phyloP scores from a whole-genome alignment of 2,888 invertebrate genomes.

The Morpho helenor region DNA sequence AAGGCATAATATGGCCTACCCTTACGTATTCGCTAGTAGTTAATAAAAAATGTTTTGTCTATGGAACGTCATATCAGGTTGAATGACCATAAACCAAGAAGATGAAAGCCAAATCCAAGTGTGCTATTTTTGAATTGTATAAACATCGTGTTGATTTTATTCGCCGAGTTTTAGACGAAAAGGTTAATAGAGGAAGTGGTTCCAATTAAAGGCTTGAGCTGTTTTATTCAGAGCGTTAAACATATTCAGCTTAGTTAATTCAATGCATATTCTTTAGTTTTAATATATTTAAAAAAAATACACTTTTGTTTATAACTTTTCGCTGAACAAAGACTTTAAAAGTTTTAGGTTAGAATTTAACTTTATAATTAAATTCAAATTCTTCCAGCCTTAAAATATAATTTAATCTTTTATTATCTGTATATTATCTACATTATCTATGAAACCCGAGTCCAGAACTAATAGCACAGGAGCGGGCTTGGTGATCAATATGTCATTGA shows the following conservation, averaged over 20 bases:
- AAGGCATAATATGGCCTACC: too few species aligned
- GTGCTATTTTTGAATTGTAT: background rate
- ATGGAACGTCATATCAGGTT: background rate
- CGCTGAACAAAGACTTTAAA: too few species aligned
- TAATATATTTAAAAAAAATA: too few species aligned
- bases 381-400: too few species aligned
- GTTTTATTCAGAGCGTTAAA: background rate
- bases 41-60: too few species aligned
- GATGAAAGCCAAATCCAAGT: background rate
- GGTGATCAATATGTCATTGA: constrained; percentile 54
- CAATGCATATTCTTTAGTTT: too few species aligned
- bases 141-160: constrained; percentile 5
- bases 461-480: constrained; percentile 25
- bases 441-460: constrained; percentile 19
- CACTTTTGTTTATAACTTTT: too few species aligned
- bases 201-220: background rate
- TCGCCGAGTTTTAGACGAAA: background rate
- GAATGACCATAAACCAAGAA: background rate
- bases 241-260: too few species aligned
- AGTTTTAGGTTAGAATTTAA: too few species aligned
- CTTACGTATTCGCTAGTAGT: too few species aligned
- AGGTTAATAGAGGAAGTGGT: background rate
- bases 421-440: background rate
- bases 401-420: too few species aligned
- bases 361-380: too few species aligned